Evolutionary conservation across 2,888 invertebrate genomes (phyloP).

Genomic region (Drosophila lutescens): DNA sequence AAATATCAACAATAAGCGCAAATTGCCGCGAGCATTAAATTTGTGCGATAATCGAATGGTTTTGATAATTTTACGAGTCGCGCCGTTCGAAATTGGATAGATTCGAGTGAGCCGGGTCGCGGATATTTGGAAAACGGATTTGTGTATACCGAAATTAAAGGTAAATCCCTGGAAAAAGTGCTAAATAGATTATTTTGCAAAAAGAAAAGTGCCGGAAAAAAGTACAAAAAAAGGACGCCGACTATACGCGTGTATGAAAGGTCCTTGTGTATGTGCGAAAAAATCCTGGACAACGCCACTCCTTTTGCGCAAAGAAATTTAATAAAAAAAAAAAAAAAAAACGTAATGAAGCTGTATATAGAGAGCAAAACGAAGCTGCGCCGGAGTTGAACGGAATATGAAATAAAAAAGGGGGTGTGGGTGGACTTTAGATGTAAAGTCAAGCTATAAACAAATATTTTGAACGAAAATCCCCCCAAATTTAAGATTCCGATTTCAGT

Average conservation of each 20-base stretch:
- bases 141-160: conserved; percentile 32
- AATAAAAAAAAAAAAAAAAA: conserved; percentile 58
- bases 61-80: conserved; percentile 4
- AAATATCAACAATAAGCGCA: conserved; percentile 5
- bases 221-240: conserved; percentile 27
- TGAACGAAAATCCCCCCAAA: neutral
- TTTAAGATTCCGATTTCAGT: neutral
- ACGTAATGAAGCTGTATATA: conserved; percentile 33
- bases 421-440: neutral
- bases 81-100: neutral
- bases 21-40: neutral
- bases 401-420: neutral
- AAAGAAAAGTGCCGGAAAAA: conserved; percentile 19
- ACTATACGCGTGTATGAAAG: conserved; percentile 12
- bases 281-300: conserved; percentile 63
- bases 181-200: conserved; percentile 16
- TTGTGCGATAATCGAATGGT: neutral
- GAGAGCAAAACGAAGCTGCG: conserved; percentile 55
- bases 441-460: neutral
- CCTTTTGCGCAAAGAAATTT: conserved; percentile 67
- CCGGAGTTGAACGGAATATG: conserved; percentile 63
- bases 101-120: conserved; percentile 9
- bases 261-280: conserved; percentile 26
- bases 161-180: conserved; percentile 23
- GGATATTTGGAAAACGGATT: conserved; percentile 33